Percentiles rank a stretch among this genome's conserved stretches.
phyloP scores from a whole-genome alignment of 2,113 vertebrate species.

The Notiomystis cincta region DNA sequence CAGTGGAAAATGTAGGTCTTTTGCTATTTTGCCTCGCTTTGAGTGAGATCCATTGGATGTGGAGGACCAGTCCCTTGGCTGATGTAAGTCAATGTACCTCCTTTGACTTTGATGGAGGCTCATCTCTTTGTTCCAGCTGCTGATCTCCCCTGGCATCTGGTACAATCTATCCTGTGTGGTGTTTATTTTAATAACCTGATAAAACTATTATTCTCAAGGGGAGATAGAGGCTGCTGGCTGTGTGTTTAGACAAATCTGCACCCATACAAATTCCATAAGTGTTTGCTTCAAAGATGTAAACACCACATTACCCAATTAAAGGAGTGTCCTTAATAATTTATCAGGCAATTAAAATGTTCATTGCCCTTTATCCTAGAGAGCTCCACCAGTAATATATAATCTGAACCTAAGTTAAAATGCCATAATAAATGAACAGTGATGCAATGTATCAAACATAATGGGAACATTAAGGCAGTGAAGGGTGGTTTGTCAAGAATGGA shows the following conservation, averaged over 20 bases:
- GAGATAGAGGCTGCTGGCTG: background rate
- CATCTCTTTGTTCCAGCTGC: background rate
- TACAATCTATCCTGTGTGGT: background rate
- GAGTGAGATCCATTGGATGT: background rate
- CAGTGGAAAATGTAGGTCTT: conserved; percentile 37
- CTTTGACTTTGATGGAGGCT: background rate
- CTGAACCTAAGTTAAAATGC: conserved; percentile 34
- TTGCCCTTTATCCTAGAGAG: conserved; percentile 54
- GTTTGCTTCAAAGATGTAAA: conserved; percentile 57
- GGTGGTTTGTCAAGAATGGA: conserved; percentile 19
- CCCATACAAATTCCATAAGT: background rate
- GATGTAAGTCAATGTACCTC: background rate
- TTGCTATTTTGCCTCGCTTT: background rate
- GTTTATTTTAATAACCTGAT: conserved; percentile 22
- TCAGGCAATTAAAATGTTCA: conserved; percentile 60
- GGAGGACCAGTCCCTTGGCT: background rate
- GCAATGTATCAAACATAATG: conserved; percentile 53
- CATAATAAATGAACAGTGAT: conserved; percentile 24
- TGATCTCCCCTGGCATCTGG: background rate
- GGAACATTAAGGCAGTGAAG: conserved; percentile 41
- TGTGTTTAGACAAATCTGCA: conserved; percentile 20
- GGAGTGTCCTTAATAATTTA: conserved; percentile 60
- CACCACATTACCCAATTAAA: conserved; percentile 54
- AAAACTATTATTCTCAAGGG: background rate
- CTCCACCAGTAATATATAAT: background rate